phyloP scores from a whole-genome alignment of 1,140 invertebrate species.

The Maniola jurtina region DNA sequence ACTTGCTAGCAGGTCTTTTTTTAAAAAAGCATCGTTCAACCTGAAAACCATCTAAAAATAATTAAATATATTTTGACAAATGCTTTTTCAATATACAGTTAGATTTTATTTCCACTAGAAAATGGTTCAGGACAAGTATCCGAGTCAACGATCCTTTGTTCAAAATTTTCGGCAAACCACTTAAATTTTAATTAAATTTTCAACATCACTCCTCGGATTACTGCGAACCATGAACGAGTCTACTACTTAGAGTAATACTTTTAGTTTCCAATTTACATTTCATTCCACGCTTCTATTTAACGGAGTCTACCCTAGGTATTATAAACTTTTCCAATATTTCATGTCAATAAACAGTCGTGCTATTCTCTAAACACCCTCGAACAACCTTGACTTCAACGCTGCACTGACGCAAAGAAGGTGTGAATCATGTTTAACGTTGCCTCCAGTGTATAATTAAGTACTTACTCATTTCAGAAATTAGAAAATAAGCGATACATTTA shows the following conservation, averaged over 20 bases:
- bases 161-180: not conserved
- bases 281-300: not conserved
- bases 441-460: too few relatives aligned
- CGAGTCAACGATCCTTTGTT: not conserved
- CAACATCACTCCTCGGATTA: slow-evolving; percentile 5
- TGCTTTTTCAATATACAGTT: not conserved
- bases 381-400: not conserved
- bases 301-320: not conserved
- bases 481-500: too few relatives aligned
- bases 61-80: too few relatives aligned
- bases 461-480: too few relatives aligned
- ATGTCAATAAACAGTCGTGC: not conserved
- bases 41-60: too few relatives aligned
- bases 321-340: slow-evolving; percentile 8
- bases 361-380: not conserved
- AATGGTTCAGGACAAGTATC: slow-evolving; percentile 1
- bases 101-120: not conserved
- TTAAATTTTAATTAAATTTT: slow-evolving; percentile 10
- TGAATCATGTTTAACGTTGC: not conserved
- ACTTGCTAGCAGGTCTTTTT: too few relatives aligned
- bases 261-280: slow-evolving; percentile 6
- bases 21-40: too few relatives aligned
- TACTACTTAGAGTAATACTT: not conserved
- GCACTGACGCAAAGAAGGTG: not conserved
- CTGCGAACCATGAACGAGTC: slow-evolving; percentile 3